These are phyloP conservation scores for Xiphias gladius DNA, from an alignment of 2,113 vertebrate genomes.

Conservation along the genomic window DNA sequence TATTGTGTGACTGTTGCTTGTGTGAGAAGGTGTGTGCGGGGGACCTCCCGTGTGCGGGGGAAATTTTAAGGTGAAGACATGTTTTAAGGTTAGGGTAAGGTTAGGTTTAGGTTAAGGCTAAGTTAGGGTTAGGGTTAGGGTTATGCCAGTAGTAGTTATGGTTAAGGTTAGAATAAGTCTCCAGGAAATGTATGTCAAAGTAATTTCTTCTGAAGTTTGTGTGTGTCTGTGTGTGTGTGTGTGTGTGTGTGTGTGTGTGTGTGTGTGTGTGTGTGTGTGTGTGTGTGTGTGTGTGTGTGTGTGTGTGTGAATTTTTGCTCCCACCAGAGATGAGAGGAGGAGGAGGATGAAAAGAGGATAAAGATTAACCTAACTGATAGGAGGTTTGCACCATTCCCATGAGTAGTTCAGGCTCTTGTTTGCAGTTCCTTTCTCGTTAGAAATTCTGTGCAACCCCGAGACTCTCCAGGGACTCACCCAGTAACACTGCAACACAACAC, in stretches of 20 bases:
- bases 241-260: slow-evolving; percentile 4
- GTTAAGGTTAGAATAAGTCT: no score
- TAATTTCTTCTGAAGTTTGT: no score
- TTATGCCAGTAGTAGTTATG: no score
- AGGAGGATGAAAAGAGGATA: slow-evolving; percentile 14
- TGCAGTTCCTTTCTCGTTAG: slow-evolving; percentile 70
- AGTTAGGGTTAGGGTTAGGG: no score
- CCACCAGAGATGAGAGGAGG: neutral
- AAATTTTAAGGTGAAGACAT: no score
- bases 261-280: neutral
- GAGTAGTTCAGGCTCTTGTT: slow-evolving; percentile 53
- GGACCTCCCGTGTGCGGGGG: no score
- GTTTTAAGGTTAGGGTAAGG: no score
- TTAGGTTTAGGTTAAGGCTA: no score
- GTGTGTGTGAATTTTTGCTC: slow-evolving; percentile 1
- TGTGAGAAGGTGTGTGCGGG: no score
- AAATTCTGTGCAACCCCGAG: slow-evolving; percentile 64
- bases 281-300: slow-evolving; percentile 7
- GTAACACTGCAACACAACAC: slow-evolving; percentile 60
- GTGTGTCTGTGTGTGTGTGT: neutral
- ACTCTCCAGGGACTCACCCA: slow-evolving; percentile 28
- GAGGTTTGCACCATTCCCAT: slow-evolving; percentile 54
- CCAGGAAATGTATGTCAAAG: no score
- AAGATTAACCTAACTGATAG: slow-evolving; percentile 39
- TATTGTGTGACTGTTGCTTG: slow-evolving; percentile 11